These are phyloP conservation scores for Machimus rusticus DNA, from an alignment of 2,888 invertebrate species.

Conservation along the genomic window DNA sequence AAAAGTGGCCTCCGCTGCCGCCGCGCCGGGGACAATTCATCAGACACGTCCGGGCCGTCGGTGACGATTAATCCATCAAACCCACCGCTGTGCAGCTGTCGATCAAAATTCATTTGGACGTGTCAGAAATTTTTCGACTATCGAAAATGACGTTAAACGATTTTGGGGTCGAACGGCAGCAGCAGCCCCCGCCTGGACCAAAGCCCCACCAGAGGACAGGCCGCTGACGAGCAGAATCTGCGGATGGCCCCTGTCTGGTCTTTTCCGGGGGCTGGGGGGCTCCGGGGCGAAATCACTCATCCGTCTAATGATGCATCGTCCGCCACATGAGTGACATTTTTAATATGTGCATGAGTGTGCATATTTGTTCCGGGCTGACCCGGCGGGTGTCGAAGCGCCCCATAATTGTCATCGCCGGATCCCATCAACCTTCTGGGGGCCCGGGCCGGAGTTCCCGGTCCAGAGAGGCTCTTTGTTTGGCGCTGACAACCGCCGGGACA, in stretches of 20 bases:
- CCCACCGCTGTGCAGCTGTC: conserved; percentile 20
- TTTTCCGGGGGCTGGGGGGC: background rate
- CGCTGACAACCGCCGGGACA: conserved; percentile 6
- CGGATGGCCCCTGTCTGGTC: background rate
- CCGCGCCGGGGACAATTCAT: background rate
- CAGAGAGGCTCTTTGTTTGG: conserved; percentile 24
- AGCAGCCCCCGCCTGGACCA: background rate
- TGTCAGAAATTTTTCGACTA: conserved; percentile 34
- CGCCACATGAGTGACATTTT: conserved; percentile 29
- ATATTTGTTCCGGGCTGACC: conserved; percentile 21
- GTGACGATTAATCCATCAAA: conserved; percentile 37
- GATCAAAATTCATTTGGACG: conserved; percentile 40
- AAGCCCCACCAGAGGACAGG: background rate
- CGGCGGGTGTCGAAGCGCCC: background rate
- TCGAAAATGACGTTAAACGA: conserved; percentile 33
- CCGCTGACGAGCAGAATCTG: background rate
- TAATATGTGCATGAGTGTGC: conserved; percentile 39
- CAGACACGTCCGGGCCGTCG: conserved; percentile 14
- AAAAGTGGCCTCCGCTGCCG: background rate
- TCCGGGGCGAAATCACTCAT: conserved; percentile 8
- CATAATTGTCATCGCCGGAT: conserved; percentile 34
- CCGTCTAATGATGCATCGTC: conserved; percentile 37
- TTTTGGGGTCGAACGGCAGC: background rate
- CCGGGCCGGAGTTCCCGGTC: background rate
- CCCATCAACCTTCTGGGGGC: background rate